A percentile compares a stretch with the other conserved stretches of the same genome.
These are phyloP conservation scores for Tretioscincus oriximinensis DNA, from an alignment of 2,113 vertebrate species.

Conservation along the genomic window DNA sequence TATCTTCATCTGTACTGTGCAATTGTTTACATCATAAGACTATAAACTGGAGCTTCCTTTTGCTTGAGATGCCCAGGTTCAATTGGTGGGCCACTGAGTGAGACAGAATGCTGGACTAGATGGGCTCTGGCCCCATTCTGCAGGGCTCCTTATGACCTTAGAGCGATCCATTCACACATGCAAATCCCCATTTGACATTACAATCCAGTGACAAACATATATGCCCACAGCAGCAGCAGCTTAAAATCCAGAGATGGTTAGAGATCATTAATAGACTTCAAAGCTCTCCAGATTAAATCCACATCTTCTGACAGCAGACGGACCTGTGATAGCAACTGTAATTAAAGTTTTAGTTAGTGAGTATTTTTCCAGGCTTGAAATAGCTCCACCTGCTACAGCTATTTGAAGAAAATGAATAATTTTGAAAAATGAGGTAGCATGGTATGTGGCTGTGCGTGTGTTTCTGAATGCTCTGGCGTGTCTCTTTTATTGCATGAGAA, in stretches of 20 bases:
- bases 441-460: constrained; percentile 16
- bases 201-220: not conserved
- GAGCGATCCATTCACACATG: not conserved
- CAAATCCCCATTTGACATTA: not conserved
- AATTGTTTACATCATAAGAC: too few species aligned
- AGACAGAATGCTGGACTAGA: too few species aligned
- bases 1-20: too few species aligned
- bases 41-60: too few species aligned
- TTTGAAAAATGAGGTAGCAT: constrained; percentile 40
- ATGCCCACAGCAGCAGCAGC: too few species aligned
- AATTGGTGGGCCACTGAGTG: too few species aligned
- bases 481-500: constrained; percentile 41
- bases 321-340: constrained; percentile 45
- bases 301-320: constrained; percentile 22
- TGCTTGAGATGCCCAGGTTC: too few species aligned
- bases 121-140: too few species aligned
- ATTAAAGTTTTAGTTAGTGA: constrained; percentile 47
- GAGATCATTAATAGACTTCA: not conserved
- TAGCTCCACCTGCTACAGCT: constrained; percentile 26
- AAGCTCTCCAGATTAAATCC: constrained; percentile 29
- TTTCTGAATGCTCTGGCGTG: constrained; percentile 47
- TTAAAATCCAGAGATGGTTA: constrained; percentile 9
- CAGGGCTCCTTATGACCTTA: too few species aligned
- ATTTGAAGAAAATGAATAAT: constrained; percentile 54
- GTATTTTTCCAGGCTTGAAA: constrained; percentile 43